Evolutionary conservation across 2,888 invertebrate species (phyloP).

Genomic region (Lobophora halterata): DNA sequence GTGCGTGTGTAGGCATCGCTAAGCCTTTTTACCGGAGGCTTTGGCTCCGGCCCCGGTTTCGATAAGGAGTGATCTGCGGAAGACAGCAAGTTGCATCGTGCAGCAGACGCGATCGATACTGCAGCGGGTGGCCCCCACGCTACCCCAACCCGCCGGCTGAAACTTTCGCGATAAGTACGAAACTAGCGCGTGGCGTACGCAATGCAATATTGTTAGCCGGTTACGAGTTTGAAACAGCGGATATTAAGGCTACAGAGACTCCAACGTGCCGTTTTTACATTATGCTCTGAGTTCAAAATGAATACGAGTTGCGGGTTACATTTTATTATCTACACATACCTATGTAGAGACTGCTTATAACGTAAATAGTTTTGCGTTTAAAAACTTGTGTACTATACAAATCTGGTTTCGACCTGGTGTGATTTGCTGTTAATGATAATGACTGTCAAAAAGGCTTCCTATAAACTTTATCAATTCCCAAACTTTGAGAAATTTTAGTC

Average conservation of each 20-base stretch:
- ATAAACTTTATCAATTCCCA: too few relatives aligned
- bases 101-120: conserved; percentile 78
- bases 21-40: conserved; percentile 61
- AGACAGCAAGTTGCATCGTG: conserved; percentile 74
- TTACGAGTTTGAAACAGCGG: conserved; percentile 77
- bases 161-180: conserved; percentile 79
- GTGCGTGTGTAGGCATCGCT: conserved; percentile 47
- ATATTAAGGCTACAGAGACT: conserved; percentile 75
- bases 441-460: too few relatives aligned
- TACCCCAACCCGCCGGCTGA: conserved; percentile 60
- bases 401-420: too few relatives aligned
- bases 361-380: too few relatives aligned
- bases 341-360: conserved; percentile 33
- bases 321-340: conserved; percentile 49
- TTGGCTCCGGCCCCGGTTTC: conserved; percentile 62
- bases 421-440: too few relatives aligned
- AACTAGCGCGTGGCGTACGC: conserved; percentile 80
- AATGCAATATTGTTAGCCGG: conserved; percentile 80
- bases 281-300: conserved; percentile 65
- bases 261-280: conserved; percentile 67
- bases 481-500: too few relatives aligned
- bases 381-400: too few relatives aligned
- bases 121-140: conserved; percentile 51
- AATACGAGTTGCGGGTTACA: conserved; percentile 64
- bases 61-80: conserved; percentile 79